Base-by-base conservation (phyloP, 2,113 vertebrate genomes). In the Neolamprologus sp. region DNA sequence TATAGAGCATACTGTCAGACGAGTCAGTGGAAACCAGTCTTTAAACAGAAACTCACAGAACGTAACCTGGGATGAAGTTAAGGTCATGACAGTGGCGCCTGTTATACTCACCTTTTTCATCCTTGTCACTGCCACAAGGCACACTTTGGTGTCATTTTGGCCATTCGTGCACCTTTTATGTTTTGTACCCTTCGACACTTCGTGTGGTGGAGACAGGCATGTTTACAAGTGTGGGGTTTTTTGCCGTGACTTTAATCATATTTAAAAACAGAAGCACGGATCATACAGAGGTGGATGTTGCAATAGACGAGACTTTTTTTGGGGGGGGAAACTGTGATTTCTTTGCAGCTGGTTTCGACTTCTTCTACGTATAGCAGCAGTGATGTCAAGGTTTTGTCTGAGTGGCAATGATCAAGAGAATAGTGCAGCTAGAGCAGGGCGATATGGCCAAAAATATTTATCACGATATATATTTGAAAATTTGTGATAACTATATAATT, bases 331-430 rank as follows among this genome's bases (percentile, higher is more conserved):
- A n/a, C 10, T 13, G 28, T 19, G 19, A 68, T 68, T 14, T 21
- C 33, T 68, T 37, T 68, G 19, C 17, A 0, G 0, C 63, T 21
- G 35, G n/a, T 71, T 71, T 71, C 0, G 7, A 42, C n/a, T 4
- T 4, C 12, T 71, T 21, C 63, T 68, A 16, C 4, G 4, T 71
- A 23, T 42, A 40, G 4, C 35, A 42, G 63, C 7, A 1, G n/a
- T 40, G 63, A 42, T 16, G 12, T 21, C 33, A 21, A 40, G 35
- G n/a, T 14, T 68, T 68, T 68, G n/a, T 71, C 63, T 14, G 65
- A 71, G 7, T 23, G n/a, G 65, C 7, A 40, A 16, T 21, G 21
- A 23, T 71, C 65, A 42, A 40, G 35, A 71, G 63, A 21, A 1
- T 40, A 40, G 7, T 21, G 63, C 33, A 68, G 33, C 60, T n/a